Evolutionary conservation across 1,140 invertebrate species (phyloP).

Genomic region (Dinoponera quadriceps): DNA sequence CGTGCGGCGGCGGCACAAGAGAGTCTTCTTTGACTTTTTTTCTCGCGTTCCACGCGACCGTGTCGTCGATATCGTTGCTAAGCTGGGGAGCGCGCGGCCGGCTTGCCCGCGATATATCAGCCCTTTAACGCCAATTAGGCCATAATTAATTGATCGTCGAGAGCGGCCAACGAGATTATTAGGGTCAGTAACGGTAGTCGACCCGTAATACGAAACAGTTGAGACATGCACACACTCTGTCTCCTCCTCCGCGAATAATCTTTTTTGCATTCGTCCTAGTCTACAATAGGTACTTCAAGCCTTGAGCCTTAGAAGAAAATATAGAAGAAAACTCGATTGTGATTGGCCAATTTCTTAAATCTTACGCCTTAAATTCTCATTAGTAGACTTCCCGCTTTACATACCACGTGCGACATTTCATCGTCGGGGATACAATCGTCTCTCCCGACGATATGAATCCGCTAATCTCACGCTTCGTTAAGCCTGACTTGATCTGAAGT

Average conservation of each 20-base stretch:
- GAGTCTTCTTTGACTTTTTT: constrained; percentile 23
- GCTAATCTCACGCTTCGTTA: too few species aligned
- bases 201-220: constrained; percentile 2
- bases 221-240: not conserved
- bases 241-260: not conserved
- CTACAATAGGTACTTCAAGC: too few species aligned
- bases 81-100: not conserved
- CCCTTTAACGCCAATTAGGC: constrained; percentile 75
- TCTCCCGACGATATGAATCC: too few species aligned
- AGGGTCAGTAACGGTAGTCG: constrained; percentile 65
- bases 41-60: not conserved
- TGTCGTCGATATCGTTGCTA: constrained; percentile 9
- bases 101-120: constrained; percentile 66
- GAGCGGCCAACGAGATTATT: constrained; percentile 76
- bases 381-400: too few species aligned
- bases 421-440: too few species aligned
- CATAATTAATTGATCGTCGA: constrained; percentile 78
- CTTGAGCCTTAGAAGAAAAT: too few species aligned
- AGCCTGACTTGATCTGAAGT: too few species aligned
- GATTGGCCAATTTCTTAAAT: too few species aligned
- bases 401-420: too few species aligned
- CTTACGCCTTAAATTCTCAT: too few species aligned
- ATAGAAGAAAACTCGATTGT: too few species aligned
- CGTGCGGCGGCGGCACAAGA: not conserved
- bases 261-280: not conserved